These are phyloP conservation scores for Petrophora chlorosata DNA, from an alignment of 2,888 invertebrate species.

Conservation along the genomic window DNA sequence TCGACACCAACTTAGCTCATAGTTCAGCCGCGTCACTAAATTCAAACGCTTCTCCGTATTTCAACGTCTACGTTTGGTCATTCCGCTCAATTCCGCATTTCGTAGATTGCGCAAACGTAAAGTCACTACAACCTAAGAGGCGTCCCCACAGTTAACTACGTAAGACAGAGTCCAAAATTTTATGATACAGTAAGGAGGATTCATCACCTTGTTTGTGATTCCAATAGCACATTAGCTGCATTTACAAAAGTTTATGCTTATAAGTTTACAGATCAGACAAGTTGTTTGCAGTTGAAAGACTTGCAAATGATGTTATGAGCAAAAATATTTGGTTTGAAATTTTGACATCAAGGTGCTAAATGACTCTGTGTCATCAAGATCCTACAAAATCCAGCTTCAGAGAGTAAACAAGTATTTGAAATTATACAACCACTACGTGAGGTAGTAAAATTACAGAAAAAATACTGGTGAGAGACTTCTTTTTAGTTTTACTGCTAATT, in stretches of 20 bases:
- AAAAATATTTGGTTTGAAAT: constrained; percentile 2
- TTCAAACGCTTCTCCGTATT: constrained; percentile 12
- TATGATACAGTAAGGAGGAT: constrained; percentile 25
- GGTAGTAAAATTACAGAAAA: too few species aligned
- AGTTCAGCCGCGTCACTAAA: constrained; percentile 34
- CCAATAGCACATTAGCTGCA: constrained; percentile 24
- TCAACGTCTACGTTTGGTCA: constrained; percentile 5
- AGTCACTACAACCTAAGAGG: constrained; percentile 57
- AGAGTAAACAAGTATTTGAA: constrained; percentile 24
- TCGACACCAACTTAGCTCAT: constrained; percentile 49
- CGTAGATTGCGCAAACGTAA: constrained; percentile 5
- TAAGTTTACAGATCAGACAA: too few species aligned
- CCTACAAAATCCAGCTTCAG: constrained; percentile 17
- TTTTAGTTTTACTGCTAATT: too few species aligned
- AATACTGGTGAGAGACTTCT: too few species aligned
- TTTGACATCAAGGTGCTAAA: constrained; percentile 10
- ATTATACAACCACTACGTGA: too few species aligned
- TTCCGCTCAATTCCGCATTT: too few species aligned
- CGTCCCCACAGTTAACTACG: constrained; percentile 50
- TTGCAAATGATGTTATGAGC: constrained; percentile 10
- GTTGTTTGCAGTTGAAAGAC: constrained; percentile 2
- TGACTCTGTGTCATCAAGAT: constrained; percentile 14
- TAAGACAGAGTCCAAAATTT: constrained; percentile 33
- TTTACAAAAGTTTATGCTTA: constrained; percentile 24
- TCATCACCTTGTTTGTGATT: constrained; percentile 20